phyloP scores from a whole-genome alignment of 2,888 invertebrate species.

The Melanargia galathea region DNA sequence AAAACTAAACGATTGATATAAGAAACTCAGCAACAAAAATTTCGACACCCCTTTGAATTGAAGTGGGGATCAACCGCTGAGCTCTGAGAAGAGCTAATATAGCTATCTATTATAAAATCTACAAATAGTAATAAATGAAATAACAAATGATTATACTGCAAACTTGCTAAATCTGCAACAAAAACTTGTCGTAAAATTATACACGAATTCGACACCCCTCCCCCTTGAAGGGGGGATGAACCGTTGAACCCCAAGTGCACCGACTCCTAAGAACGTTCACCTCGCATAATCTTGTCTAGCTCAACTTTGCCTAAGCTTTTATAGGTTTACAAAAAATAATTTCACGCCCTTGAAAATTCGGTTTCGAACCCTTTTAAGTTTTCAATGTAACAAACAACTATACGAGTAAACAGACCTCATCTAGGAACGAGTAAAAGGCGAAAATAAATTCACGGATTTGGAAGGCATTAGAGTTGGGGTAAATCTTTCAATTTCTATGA shows the following conservation, averaged over 20 bases:
- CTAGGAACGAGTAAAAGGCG: too few species aligned
- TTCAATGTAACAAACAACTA: too few species aligned
- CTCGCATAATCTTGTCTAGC: conserved; percentile 25
- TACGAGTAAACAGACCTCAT: too few species aligned
- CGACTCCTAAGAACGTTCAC: conserved; percentile 25
- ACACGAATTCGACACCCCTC: conserved; percentile 15
- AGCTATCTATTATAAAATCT: neutral
- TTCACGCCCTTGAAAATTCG: neutral
- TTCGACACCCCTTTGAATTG: too few species aligned
- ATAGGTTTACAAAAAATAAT: neutral
- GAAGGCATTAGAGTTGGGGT: too few species aligned
- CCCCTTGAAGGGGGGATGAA: conserved; percentile 6
- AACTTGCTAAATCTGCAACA: conserved; percentile 1
- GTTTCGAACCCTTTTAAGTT: neutral
- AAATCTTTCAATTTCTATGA: too few species aligned
- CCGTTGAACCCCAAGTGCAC: conserved; percentile 25
- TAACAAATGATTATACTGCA: conserved; percentile 4
- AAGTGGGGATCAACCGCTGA: too few species aligned
- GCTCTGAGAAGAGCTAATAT: neutral
- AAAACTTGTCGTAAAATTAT: conserved; percentile 15
- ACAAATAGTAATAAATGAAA: neutral
- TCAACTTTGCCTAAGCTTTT: conserved; percentile 4
- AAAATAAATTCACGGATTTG: too few species aligned
- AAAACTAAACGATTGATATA: too few species aligned
- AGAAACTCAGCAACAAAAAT: too few species aligned